Evolutionary conservation across 2,797 vertebrate species (phyloP), one percentile per base, ranked within the genome.

Genomic region (Pelobates cultripes): DNA sequence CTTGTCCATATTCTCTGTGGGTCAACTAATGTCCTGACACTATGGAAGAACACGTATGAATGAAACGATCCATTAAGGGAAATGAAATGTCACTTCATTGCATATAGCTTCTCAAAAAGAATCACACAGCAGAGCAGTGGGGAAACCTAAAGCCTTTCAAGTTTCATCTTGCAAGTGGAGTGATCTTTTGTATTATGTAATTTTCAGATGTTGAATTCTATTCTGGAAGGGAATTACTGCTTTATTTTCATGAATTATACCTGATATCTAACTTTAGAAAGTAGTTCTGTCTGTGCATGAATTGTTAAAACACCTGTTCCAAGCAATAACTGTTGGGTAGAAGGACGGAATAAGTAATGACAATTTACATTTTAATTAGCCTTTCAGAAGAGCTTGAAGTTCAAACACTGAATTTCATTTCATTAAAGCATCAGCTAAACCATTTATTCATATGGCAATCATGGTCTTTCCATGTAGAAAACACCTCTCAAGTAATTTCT

Each of bases 261-360:
- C 53, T 66, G 55, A 70, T 75, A 78, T 74, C 64, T 55, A 79
- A 43, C 44, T 83, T 78, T 74, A 74, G 66, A 55, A 78, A 68
- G 55, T 66, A 75, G 66, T 55, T 74, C 55, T 75, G 82, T 43
- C 82, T 83, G 77, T 83, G 82, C 82, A 83, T 83, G 82, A 80
- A 84, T 79, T 84, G 77, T 79, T 84, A 84, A 84, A 84, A 79
- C 82, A 84, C 82, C 82, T 84, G 82, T 84, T 84, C 77, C 82
- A 80, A 79, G 82, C 82, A 84, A 84, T 84, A 84, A 84, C 77
- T 80, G 77, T 71, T 80, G 73, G 77, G 70, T 79, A 84, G 79
- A 84, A 79, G 82, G 77, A 80, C 77, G 76, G 82, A 84, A 84
- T 80, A 76, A 84, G 73, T 84, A 80, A 84, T 79, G 82, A 76